Conservation (phyloP, 1,140 invertebrate species). For the Drosophila ohnishii region DNA sequence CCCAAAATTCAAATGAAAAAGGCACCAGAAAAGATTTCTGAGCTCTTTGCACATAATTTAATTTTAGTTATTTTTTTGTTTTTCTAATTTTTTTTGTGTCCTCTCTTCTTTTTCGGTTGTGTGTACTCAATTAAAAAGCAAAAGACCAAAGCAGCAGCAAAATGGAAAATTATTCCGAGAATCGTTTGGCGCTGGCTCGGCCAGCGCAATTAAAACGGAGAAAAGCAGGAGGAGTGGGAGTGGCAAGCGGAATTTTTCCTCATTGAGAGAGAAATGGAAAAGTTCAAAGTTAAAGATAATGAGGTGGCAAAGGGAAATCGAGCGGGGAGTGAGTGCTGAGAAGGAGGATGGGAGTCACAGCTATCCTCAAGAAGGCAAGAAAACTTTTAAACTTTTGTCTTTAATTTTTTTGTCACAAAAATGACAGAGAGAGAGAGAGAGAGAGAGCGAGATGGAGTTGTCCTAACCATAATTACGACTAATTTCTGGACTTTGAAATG, state of each 20-base stretch:
- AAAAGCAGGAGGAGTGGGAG: not conserved
- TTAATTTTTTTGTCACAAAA: conserved; percentile 14
- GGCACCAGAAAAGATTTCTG: conserved; percentile 55
- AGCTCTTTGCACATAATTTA: conserved; percentile 72
- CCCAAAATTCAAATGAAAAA: conserved; percentile 67
- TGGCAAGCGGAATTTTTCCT: conserved; percentile 29
- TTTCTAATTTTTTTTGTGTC: not conserved
- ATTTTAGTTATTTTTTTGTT: conserved; percentile 56
- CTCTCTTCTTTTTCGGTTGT: conserved; percentile 38
- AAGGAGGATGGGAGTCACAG: not conserved
- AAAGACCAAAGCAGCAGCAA: conserved; percentile 60
- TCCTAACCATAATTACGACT: conserved; percentile 36
- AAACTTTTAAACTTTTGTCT: conserved; percentile 43
- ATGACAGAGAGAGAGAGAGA: too few relatives aligned
- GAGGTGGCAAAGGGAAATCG: conserved; percentile 38
- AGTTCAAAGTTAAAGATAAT: conserved; percentile 57
- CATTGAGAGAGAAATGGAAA: conserved; percentile 42
- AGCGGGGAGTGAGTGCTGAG: not conserved
- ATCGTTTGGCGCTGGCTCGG: conserved; percentile 61
- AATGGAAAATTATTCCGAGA: conserved; percentile 79
- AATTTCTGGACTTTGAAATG: conserved; percentile 17
- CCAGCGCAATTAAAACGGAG: conserved; percentile 71
- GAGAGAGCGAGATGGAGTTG: not conserved
- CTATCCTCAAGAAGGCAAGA: conserved; percentile 14
- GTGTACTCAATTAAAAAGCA: conserved; percentile 79